phyloP scores from a whole-genome alignment of 2,888 invertebrate genomes.

The Tetramorium bicarinatum region DNA sequence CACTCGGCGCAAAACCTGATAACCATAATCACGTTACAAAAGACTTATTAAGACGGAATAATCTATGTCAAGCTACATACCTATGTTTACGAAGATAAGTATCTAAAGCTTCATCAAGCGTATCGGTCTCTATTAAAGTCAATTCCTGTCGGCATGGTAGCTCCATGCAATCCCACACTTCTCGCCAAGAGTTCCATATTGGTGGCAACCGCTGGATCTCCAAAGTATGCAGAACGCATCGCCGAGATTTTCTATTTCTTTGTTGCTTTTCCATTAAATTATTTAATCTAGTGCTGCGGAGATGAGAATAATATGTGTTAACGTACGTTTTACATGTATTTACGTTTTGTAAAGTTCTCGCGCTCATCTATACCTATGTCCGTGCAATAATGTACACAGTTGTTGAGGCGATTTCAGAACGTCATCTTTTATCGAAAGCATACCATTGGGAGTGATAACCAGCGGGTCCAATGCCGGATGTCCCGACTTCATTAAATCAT shows the following conservation, averaged over 20 bases:
- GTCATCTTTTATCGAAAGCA: slow-evolving; percentile 93
- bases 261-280: slow-evolving; percentile 93
- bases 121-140: slow-evolving; percentile 94
- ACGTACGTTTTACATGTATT: no score
- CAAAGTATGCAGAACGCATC: slow-evolving; percentile 96
- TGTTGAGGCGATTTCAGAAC: slow-evolving; percentile 93
- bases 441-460: slow-evolving; percentile 91
- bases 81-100: slow-evolving; percentile 97
- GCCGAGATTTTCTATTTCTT: slow-evolving; percentile 94
- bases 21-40: not conserved
- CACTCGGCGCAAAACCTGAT: slow-evolving; percentile 95
- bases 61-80: slow-evolving; percentile 76
- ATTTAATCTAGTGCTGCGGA: slow-evolving; percentile 90
- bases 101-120: slow-evolving; percentile 94
- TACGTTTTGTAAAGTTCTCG: not conserved
- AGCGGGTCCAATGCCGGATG: slow-evolving; percentile 96
- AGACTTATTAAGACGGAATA: not conserved
- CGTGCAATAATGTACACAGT: slow-evolving; percentile 94
- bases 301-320: not conserved
- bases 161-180: slow-evolving; percentile 95
- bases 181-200: slow-evolving; percentile 92
- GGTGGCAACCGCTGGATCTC: slow-evolving; percentile 94
- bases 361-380: slow-evolving; percentile 91
- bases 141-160: slow-evolving; percentile 93
- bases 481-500: slow-evolving; percentile 94